phyloP scores from a whole-genome alignment of 2,888 invertebrate genomes.

The Crepidodera aurea region DNA sequence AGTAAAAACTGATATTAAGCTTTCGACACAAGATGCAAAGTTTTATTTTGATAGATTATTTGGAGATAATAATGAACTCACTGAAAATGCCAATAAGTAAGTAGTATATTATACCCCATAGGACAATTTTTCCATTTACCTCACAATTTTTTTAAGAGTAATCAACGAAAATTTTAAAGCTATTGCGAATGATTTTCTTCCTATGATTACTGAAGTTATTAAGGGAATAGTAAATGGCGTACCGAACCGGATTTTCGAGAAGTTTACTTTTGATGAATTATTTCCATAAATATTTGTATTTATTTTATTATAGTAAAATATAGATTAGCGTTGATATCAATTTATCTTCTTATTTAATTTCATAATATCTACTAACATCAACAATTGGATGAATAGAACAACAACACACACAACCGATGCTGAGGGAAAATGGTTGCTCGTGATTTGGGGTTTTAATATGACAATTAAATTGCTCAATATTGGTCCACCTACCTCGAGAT shows the following conservation, averaged over 20 bases:
- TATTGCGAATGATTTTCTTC: not conserved
- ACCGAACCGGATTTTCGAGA: not conserved
- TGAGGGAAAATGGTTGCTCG: no score
- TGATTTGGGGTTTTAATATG: no score
- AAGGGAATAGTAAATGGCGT: not conserved
- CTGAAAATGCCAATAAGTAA: constrained; percentile 10
- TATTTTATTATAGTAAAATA: no score
- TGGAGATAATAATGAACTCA: constrained; percentile 5
- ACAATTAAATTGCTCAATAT: no score
- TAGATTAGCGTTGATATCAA: no score
- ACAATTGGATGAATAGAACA: no score
- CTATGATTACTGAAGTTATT: not conserved
- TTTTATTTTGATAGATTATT: not conserved
- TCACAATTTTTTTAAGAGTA: not conserved
- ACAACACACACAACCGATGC: no score
- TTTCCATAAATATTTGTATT: constrained; percentile 4
- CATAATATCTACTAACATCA: no score
- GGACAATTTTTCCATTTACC: not conserved
- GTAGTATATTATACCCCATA: not conserved
- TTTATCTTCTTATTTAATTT: no score
- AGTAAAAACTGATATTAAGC: not conserved
- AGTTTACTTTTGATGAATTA: constrained; percentile 4
- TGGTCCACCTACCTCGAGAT: no score
- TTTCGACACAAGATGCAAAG: not conserved
- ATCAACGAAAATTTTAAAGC: not conserved